phyloP scores from a whole-genome alignment of 2,888 invertebrate species.

The Kryphioiulus occultus region DNA sequence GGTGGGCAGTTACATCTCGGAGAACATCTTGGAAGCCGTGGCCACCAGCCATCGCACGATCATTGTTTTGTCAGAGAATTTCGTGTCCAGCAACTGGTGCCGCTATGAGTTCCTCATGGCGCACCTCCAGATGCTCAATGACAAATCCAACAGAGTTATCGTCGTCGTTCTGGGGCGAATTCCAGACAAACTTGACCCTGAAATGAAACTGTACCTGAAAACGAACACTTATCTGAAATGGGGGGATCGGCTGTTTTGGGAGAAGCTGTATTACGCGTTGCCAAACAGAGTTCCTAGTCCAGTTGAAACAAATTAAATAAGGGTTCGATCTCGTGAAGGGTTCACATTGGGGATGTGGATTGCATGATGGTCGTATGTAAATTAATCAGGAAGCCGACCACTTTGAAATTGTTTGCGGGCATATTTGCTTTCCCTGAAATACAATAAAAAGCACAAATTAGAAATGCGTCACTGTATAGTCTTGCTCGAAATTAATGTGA shows the following conservation, averaged over 20 bases:
- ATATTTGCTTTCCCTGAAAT: too few relatives aligned
- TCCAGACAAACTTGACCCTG: constrained; percentile 57
- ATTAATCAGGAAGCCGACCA: too few relatives aligned
- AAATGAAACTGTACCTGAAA: constrained; percentile 56
- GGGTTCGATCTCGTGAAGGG: too few relatives aligned
- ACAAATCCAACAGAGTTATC: constrained; percentile 57
- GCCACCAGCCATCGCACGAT: constrained; percentile 57
- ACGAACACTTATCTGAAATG: constrained; percentile 57
- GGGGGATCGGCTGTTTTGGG: constrained; percentile 58
- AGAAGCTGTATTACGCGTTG: constrained; percentile 57
- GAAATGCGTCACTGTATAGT: too few relatives aligned
- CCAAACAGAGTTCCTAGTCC: constrained; percentile 47
- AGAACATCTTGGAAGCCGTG: constrained; percentile 58
- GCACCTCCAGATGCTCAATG: constrained; percentile 57
- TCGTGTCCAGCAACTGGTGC: constrained; percentile 58
- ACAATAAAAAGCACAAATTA: too few relatives aligned
- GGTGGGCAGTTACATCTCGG: constrained; percentile 57
- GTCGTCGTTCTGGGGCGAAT: constrained; percentile 59
- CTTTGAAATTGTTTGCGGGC: too few relatives aligned
- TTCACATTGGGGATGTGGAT: too few relatives aligned
- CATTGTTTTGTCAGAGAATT: constrained; percentile 56
- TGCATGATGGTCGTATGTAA: too few relatives aligned
- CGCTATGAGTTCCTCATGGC: constrained; percentile 57
- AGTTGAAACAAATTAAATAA: too few relatives aligned
- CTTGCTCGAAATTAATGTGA: too few relatives aligned